A percentile compares a stretch with the other conserved stretches of the same genome.
Conservation (phyloP, 2,113 vertebrate species). For the Hippolais icterina region DNA sequence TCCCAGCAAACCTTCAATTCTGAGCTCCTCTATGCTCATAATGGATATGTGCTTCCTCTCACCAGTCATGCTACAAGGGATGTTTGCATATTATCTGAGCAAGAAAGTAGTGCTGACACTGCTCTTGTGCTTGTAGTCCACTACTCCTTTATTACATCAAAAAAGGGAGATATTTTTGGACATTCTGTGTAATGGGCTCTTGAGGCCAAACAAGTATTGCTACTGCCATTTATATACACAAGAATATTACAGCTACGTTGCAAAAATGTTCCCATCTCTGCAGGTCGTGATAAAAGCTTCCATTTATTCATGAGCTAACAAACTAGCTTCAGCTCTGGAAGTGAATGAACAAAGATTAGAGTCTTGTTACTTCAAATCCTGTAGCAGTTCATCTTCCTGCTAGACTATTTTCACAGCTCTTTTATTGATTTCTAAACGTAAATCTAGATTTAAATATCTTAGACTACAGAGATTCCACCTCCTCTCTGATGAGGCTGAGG, state of each 20-base stretch:
- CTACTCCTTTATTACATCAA: neutral
- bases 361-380: neutral
- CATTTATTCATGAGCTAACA: neutral
- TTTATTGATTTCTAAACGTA: neutral
- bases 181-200: neutral
- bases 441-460: neutral
- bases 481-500: neutral
- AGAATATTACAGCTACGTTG: neutral
- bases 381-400: neutral
- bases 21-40: neutral
- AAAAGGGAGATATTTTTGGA: neutral
- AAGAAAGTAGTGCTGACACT: neutral
- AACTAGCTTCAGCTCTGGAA: neutral
- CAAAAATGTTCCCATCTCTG: neutral
- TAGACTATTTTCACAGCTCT: neutral
- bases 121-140: neutral
- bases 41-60: neutral
- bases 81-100: neutral
- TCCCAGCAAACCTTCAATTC: neutral
- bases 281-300: neutral
- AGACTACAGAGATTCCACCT: neutral
- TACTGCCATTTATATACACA: neutral
- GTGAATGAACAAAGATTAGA: neutral
- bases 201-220: neutral
- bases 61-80: neutral